Percentiles rank a stretch among this genome's conserved stretches.
Conservation (phyloP, 2,113 vertebrate species). For the Gadus macrocephalus region DNA sequence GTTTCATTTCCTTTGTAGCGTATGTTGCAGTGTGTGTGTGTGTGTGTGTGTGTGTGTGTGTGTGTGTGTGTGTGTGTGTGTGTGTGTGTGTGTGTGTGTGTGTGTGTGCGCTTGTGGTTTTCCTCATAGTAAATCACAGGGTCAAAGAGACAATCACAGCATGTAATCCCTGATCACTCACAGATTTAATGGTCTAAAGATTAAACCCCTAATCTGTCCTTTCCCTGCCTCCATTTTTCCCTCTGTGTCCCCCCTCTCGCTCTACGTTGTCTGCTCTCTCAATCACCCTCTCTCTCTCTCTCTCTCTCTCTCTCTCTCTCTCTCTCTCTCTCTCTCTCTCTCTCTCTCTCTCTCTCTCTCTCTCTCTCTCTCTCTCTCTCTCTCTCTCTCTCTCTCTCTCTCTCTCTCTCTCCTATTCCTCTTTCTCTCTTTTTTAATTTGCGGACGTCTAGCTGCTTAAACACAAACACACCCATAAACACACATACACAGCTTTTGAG, state of each 20-base stretch:
- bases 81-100: slow-evolving; percentile 7
- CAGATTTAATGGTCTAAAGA: slow-evolving; percentile 60
- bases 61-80: neutral
- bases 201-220: slow-evolving; percentile 60
- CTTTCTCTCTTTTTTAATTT: too few relatives aligned
- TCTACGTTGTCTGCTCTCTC: slow-evolving; percentile 37
- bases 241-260: slow-evolving; percentile 9
- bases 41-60: too few relatives aligned
- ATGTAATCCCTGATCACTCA: slow-evolving; percentile 63
- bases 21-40: too few relatives aligned
- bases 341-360: too few relatives aligned
- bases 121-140: slow-evolving; percentile 21
- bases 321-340: too few relatives aligned
- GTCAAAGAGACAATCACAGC: slow-evolving; percentile 33
- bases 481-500: neutral
- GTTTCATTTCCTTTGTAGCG: too few relatives aligned
- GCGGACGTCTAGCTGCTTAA: neutral
- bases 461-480: neutral
- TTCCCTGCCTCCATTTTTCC: slow-evolving; percentile 1
- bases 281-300: neutral
- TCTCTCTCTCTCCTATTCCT: too few relatives aligned
- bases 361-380: too few relatives aligned
- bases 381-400: too few relatives aligned
- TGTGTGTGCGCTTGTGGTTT: slow-evolving; percentile 15
- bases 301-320: too few relatives aligned